Evolutionary conservation across 2,888 invertebrate genomes (phyloP).

Genomic region (Rambutsinella grinnellia): DNA sequence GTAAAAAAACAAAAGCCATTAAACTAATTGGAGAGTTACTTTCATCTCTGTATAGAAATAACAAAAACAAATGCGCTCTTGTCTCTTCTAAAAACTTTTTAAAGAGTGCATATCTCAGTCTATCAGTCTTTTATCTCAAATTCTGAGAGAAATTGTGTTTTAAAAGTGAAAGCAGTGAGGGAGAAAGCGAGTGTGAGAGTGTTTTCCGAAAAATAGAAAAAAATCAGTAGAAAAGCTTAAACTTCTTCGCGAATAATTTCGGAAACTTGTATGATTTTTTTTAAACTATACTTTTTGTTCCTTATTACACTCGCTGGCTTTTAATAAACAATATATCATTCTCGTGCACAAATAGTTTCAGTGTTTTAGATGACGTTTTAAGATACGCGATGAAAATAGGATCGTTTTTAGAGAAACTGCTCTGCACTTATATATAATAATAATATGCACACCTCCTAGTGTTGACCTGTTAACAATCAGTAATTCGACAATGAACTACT

Average conservation of each 20-base stretch:
- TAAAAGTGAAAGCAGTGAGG: too few species aligned
- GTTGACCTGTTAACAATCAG: constrained; percentile 50
- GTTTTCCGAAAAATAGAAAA: too few species aligned
- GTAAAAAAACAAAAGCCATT: constrained; percentile 43
- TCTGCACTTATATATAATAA: too few species aligned
- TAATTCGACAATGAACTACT: constrained; percentile 50
- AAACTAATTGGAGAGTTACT: constrained; percentile 37
- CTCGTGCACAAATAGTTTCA: too few species aligned
- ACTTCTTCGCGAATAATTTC: too few species aligned
- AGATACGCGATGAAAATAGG: neutral
- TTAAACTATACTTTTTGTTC: too few species aligned
- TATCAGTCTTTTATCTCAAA: constrained; percentile 48
- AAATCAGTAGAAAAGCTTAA: too few species aligned
- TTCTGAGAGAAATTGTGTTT: constrained; percentile 36
- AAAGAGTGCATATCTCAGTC: too few species aligned
- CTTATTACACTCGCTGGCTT: too few species aligned
- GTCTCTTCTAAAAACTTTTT: too few species aligned
- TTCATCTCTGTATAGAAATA: constrained; percentile 19
- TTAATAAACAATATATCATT: too few species aligned
- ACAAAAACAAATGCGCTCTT: constrained; percentile 35
- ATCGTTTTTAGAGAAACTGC: neutral
- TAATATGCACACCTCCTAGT: constrained; percentile 25
- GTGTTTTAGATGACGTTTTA: neutral
- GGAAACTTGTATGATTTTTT: too few species aligned
- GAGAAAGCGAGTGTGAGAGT: constrained; percentile 25